Base-by-base conservation (phyloP, 2,113 vertebrate species). In the Myrmecophaga tridactyla region DNA sequence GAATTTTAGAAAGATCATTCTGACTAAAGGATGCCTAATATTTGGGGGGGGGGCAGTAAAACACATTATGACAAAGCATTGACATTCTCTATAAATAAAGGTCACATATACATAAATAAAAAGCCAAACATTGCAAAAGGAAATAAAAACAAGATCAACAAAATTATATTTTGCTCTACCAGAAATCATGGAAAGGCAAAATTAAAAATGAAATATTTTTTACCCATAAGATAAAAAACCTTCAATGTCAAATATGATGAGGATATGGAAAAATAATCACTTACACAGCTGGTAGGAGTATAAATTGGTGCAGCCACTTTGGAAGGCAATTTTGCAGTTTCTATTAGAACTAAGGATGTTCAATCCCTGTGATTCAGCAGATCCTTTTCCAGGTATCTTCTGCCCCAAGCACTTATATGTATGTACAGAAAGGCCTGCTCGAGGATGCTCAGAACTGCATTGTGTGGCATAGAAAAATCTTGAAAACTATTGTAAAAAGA, bases 181-280 rank as follows among this genome's bases (percentile, higher is more conserved):
- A 51, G 73, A 70, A 76, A n/a, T n/a, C 25, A 48, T 10, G 27
- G 6, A 29, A 72, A 23, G 12, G 6, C 17, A 65, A n/a, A 89
- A 86, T 67, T 81, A 67, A 91, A 97, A 86, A 82, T 86, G 46
- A 77, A 53, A 39, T 94, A 8, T n/a, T 95, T 82, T 93, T 92
- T n/a, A 80, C 7, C 21, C 21, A 13, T 56, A 92, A 75, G 58
- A 83, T 69, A 69, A 80, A 92, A 92, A 63, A 8, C 34, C 46
- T 80, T 13, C 70, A 23, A 20, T 58, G 3, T 80, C 34, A 69
- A 63, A 48, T 43, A 67, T 70, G 53, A 48, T 84, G 70, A 80
- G 7, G 1, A 9, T 62, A 90, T 65, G 27, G 39, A 36, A 21
- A 91, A 87, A 80, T 58, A 51, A 51, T 51, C 41, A 85, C 43